Conservation (phyloP, 1,140 invertebrate genomes). For the Belonocnema kinseyi region DNA sequence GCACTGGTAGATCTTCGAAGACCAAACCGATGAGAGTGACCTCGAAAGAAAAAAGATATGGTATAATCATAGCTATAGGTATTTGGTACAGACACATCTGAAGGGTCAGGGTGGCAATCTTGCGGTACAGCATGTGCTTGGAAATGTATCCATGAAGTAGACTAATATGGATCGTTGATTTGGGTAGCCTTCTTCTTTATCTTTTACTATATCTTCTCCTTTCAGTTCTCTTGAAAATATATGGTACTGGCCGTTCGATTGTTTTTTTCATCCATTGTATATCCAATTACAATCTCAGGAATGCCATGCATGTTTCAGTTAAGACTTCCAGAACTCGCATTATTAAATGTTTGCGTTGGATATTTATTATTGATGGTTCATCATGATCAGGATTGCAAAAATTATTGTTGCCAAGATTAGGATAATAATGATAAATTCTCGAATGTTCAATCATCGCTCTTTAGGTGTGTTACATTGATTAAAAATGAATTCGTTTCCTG, state of each 20-base stretch:
- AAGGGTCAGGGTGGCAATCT: constrained; percentile 19
- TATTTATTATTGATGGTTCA: too few species aligned
- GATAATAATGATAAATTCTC: neutral
- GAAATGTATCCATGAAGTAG: constrained; percentile 33
- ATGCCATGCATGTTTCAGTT: constrained; percentile 2
- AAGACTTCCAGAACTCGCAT: neutral
- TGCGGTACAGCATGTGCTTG: neutral
- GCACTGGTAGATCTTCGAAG: too few species aligned
- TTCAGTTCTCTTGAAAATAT: constrained; percentile 43
- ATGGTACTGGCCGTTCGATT: constrained; percentile 45
- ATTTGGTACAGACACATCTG: constrained; percentile 1
- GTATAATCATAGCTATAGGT: too few species aligned
- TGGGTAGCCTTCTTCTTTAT: constrained; percentile 33
- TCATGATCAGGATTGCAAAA: too few species aligned
- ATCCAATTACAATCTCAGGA: constrained; percentile 48
- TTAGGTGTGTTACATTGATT: neutral
- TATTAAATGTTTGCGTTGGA: too few species aligned
- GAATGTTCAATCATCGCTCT: neutral
- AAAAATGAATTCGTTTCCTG: neutral
- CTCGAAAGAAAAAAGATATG: too few species aligned
- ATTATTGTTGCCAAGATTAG: too few species aligned
- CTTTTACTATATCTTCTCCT: constrained; percentile 37
- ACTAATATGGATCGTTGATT: constrained; percentile 44
- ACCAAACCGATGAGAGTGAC: too few species aligned
- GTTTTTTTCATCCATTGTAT: constrained; percentile 51